phyloP scores from a whole-genome alignment of 2,888 invertebrate genomes.

The Sympetrum striolatum region DNA sequence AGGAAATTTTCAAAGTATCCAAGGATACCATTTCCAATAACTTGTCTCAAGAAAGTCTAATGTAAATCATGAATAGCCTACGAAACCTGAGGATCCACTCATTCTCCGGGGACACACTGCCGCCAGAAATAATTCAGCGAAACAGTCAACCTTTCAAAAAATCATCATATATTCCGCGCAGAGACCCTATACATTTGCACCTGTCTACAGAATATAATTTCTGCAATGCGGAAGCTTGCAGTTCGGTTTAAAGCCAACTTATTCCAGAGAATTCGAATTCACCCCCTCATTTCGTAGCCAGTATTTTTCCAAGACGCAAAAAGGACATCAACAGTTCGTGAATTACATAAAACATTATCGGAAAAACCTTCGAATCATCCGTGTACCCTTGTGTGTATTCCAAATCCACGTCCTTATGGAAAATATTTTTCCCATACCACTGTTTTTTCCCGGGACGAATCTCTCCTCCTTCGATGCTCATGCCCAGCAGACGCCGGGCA shows the following conservation, averaged over 20 bases:
- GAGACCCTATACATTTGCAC: not conserved
- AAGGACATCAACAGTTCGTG: not conserved
- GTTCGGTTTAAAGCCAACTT: not conserved
- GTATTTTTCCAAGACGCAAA: not conserved
- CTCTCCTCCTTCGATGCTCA: not conserved
- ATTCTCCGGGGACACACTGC: too few relatives aligned
- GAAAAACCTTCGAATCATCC: not conserved
- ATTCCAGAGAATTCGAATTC: not conserved
- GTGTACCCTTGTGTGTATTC: slow-evolving; percentile 18
- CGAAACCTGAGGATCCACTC: too few relatives aligned
- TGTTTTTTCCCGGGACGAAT: not conserved
- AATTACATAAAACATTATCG: not conserved
- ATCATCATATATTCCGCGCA: too few relatives aligned
- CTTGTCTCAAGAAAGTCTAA: too few relatives aligned
- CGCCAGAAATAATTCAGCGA: too few relatives aligned
- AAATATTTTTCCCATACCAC: not conserved
- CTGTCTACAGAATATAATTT: not conserved
- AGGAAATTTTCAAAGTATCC: too few relatives aligned
- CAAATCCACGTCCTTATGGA: slow-evolving; percentile 10
- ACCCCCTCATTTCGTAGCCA: not conserved
- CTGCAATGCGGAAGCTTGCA: not conserved
- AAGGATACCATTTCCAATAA: too few relatives aligned
- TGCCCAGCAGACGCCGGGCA: not conserved
- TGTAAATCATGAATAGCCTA: too few relatives aligned
- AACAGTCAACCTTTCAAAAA: too few relatives aligned